Evolutionary conservation across 2,888 invertebrate genomes (phyloP).

Genomic region (Phyllotreta cruciferae): DNA sequence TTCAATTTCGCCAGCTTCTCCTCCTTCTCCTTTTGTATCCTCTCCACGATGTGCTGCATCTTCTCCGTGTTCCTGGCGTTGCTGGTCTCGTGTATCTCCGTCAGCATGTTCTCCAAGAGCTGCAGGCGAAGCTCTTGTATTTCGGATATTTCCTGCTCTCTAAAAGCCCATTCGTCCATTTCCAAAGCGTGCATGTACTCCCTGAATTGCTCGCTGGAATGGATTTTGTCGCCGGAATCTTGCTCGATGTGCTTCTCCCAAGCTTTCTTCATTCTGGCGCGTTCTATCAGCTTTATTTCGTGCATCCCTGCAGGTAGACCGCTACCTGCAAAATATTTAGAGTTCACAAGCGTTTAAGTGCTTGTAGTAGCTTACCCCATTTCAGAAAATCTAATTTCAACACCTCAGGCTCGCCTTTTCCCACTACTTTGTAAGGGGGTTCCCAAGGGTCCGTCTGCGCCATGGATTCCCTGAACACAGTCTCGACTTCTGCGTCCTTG

Average conservation of each 20-base stretch:
- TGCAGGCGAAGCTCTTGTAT: slow-evolving; percentile 73
- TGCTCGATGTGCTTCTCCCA: slow-evolving; percentile 70
- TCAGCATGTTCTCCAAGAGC: slow-evolving; percentile 71
- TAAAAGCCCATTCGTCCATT: slow-evolving; percentile 80
- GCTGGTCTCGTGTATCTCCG: slow-evolving; percentile 63
- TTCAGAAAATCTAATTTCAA: slow-evolving; percentile 65
- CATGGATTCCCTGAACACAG: slow-evolving; percentile 76
- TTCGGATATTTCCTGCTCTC: slow-evolving; percentile 70
- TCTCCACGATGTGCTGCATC: slow-evolving; percentile 63
- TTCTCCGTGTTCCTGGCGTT: slow-evolving; percentile 60
- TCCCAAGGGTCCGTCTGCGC: slow-evolving; percentile 82
- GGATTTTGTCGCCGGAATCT: slow-evolving; percentile 58
- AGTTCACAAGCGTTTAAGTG: neutral
- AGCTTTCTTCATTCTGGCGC: slow-evolving; percentile 70
- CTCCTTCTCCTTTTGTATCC: slow-evolving; percentile 65
- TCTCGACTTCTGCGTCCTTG: slow-evolving; percentile 64
- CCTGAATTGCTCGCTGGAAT: slow-evolving; percentile 67
- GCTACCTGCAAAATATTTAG: slow-evolving; percentile 54
- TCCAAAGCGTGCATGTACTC: slow-evolving; percentile 81
- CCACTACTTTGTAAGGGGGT: slow-evolving; percentile 65
- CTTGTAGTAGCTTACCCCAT: slow-evolving; percentile 52
- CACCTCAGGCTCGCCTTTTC: slow-evolving; percentile 68
- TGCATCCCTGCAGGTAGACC: slow-evolving; percentile 70
- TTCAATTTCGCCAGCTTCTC: slow-evolving; percentile 66
- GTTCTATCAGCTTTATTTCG: slow-evolving; percentile 71